Base-by-base conservation (phyloP, 2,888 invertebrate genomes). In the Ptychoptera contaminata region DNA sequence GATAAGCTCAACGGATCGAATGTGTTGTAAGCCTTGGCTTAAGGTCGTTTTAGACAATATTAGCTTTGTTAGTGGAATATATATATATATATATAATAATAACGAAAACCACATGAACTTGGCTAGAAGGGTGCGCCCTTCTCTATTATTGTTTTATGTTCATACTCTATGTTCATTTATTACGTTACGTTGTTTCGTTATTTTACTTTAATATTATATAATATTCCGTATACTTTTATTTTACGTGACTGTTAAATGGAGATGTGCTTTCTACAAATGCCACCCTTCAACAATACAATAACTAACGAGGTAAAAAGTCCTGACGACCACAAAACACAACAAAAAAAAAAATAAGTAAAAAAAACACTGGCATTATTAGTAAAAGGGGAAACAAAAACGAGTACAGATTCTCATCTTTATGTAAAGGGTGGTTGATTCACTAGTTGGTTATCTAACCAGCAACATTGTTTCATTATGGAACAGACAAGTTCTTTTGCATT, bases 11-110 rank as follows among this genome's bases (percentile, higher is more conserved):
- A 23, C 23, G 46, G 39, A 37, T 41, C 16, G 38, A 42, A 46
- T 46, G 50, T 50, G 52, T 49, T 53, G 50, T 54, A 53, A 54
- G 51, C 54, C 45, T 40, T 44, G 50, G 51, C 50, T 53, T 52
- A 50, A 44, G 39, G 46, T 47, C 44, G 49, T 48, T 49, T 47
- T 46, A 46, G 46, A 50, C 49, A 51, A 53, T 53, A 54, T 54
- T 54, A 48, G 53, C 54, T 52, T 53, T 49, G 54, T 53, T 53
- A 52, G 37, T 36, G 36, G 32, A n/a, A 32, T n/a, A n/a, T n/a
- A n/a, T n/a, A 32, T 32, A 32, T 11, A 9, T 23, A 23, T 7
- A 23, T 23, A 23, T 5, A 23, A 23, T 9, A 32, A 32, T 11
- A 32, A 32, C 9, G n/a, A 32, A 32, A 32, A 32, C 32, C 32